Percentiles rank a stretch among this genome's conserved stretches.
Evolutionary conservation across 2,113 vertebrate genomes (phyloP).

Genomic region (Notarius lentiginosus): DNA sequence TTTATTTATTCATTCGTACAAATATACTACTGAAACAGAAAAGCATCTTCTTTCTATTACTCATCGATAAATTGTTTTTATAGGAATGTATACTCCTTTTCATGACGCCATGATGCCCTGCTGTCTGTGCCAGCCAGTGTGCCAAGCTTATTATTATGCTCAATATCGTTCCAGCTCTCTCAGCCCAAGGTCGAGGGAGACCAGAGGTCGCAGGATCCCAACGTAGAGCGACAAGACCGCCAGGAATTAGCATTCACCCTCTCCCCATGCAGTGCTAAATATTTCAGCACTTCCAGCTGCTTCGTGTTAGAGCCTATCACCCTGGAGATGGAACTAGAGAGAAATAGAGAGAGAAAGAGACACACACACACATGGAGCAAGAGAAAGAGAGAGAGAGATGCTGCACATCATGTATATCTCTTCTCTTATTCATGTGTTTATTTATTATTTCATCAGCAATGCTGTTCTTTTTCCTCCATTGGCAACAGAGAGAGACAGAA

Average conservation of each 20-base stretch:
- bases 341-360: slow-evolving; percentile 29
- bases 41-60: neutral
- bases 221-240: slow-evolving; percentile 45
- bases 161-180: slow-evolving; percentile 54
- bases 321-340: slow-evolving; percentile 65
- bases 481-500: slow-evolving; percentile 61
- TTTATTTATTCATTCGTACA: neutral
- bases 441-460: slow-evolving; percentile 74
- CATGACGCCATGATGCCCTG: neutral
- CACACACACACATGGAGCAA: neutral
- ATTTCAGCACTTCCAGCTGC: slow-evolving; percentile 80
- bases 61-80: neutral
- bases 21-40: neutral
- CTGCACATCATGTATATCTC: slow-evolving; percentile 70
- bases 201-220: slow-evolving; percentile 63
- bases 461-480: slow-evolving; percentile 54
- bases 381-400: slow-evolving; percentile 41
- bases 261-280: slow-evolving; percentile 70
- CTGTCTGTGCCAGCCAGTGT: slow-evolving; percentile 29
- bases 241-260: slow-evolving; percentile 73
- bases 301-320: slow-evolving; percentile 76
- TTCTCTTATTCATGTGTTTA: slow-evolving; percentile 79
- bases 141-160: slow-evolving; percentile 69
- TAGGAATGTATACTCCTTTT: neutral
- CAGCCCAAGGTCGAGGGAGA: slow-evolving; percentile 71